Percentiles rank a stretch among this genome's conserved stretches.
Evolutionary conservation across 1,140 invertebrate species (phyloP).

Genomic region (Drosophila varians): DNA sequence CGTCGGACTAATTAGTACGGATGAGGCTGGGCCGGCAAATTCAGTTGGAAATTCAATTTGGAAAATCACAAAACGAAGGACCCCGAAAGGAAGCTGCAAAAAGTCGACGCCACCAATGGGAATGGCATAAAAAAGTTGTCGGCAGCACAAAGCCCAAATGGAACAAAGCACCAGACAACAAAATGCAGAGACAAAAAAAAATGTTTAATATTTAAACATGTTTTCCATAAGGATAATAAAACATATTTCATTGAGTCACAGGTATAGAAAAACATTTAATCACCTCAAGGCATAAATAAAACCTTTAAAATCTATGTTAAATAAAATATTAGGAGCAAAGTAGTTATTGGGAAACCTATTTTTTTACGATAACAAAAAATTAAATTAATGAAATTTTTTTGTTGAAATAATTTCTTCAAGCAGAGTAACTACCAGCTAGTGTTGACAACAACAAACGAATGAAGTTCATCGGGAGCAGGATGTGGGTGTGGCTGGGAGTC

Average conservation of each 20-base stretch:
- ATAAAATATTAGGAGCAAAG: too few species aligned
- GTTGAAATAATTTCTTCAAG: constrained; percentile 20
- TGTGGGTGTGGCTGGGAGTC: not conserved
- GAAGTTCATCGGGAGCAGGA: constrained; percentile 26
- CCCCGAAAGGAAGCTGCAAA: constrained; percentile 18
- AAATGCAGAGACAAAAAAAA: constrained; percentile 21
- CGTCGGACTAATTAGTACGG: constrained; percentile 25
- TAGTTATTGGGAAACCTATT: too few species aligned
- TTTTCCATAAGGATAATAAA: not conserved
- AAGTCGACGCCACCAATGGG: not conserved
- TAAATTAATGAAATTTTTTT: too few species aligned
- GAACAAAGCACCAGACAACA: constrained; percentile 36
- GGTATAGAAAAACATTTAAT: too few species aligned
- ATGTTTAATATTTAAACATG: not conserved
- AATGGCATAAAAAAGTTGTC: constrained; percentile 31
- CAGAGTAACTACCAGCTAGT: constrained; percentile 3
- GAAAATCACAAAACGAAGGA: constrained; percentile 62
- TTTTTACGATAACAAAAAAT: too few species aligned
- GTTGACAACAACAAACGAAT: constrained; percentile 44
- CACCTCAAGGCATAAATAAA: too few species aligned
- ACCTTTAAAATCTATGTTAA: too few species aligned
- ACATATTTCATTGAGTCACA: too few species aligned
- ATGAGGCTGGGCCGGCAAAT: constrained; percentile 52
- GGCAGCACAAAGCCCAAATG: constrained; percentile 13
- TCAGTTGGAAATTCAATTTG: constrained; percentile 78